Base-by-base conservation (phyloP, 1,140 invertebrate genomes). In the Drosophila busckii region DNA sequence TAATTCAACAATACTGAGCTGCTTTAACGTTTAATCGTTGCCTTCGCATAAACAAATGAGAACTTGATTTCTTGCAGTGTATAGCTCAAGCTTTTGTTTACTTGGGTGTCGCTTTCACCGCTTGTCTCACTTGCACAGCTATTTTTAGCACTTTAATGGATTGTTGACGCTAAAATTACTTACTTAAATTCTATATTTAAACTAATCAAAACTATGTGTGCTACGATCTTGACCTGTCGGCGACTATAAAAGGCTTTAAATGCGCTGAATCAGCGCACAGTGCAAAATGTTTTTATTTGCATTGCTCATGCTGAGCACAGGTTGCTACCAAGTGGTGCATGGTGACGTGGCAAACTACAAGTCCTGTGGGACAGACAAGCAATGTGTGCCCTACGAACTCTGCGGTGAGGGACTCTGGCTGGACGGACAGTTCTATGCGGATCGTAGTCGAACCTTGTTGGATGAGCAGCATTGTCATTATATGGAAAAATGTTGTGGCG, bases 141-240 rank as follows among this genome's bases (percentile, higher is more conserved):
- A 76, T 76, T 76, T 76, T 54, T 62, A 78, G 71, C 13, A 3
- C 17, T 19, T 35, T 49, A 61, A 60, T 60, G 13, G 19, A 17
- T 20, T n/a, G n/a, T n/a, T n/a, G n/a, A n/a, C 34, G 0, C 15
- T 13, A 23, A 26, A 8, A 23, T 23, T 5, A 48, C 23, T n/a
- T n/a, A 53, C 58, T 48, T 40, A 25, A 34, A 44, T n/a, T 50
- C 48, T 80, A 71, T 80, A 80, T 80, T 71, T 80, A 67, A 53
- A n/a, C 25, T 49, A 71, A 80, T 80, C 55, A 55, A 64, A 44
- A 23, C 12, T 22, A 16, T 22, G 20, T 10, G 9, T 40, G 22
- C 29, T 7, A 1, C 17, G 25, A 16, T 8, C 28, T 9, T 55
- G 45, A 54, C 50, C 45, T 60, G 23, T 34, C 19, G 15, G 49